phyloP scores from a whole-genome alignment of 2,888 invertebrate species.

The Lissonota sp. region DNA sequence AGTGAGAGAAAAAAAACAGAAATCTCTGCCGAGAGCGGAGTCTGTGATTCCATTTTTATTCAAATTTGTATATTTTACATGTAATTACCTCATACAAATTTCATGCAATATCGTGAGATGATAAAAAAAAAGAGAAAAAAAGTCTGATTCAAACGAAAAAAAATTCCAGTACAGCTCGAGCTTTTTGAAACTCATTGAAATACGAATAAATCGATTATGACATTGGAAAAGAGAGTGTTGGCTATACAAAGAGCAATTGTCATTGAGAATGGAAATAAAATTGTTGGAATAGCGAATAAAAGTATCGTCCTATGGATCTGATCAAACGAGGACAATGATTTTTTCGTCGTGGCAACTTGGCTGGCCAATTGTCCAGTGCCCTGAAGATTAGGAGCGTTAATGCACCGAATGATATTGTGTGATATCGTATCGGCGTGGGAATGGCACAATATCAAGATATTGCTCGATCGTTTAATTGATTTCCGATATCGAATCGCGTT shows the following conservation, averaged over 20 bases:
- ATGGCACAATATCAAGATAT: conserved; percentile 64
- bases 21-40: neutral
- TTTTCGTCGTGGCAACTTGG: conserved; percentile 2
- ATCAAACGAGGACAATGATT: neutral
- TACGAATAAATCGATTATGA: no score
- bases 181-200: neutral
- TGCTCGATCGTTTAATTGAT: conserved; percentile 75
- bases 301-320: neutral
- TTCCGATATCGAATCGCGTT: conserved; percentile 72
- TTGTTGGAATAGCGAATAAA: neutral
- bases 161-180: neutral
- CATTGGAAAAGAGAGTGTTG: no score
- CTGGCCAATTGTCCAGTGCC: conserved; percentile 13
- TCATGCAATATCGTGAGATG: conserved; percentile 6
- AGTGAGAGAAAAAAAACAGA: neutral
- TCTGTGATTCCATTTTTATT: conserved; percentile 35
- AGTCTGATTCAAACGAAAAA: neutral
- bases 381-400: conserved; percentile 51
- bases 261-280: neutral
- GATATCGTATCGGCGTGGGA: conserved; percentile 54
- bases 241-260: no score
- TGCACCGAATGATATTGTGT: conserved; percentile 47
- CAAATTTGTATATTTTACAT: conserved; percentile 48
- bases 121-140: neutral
- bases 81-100: conserved; percentile 53